Base-by-base conservation (phyloP, 1,140 invertebrate species). In the Orchestia grillus region DNA sequence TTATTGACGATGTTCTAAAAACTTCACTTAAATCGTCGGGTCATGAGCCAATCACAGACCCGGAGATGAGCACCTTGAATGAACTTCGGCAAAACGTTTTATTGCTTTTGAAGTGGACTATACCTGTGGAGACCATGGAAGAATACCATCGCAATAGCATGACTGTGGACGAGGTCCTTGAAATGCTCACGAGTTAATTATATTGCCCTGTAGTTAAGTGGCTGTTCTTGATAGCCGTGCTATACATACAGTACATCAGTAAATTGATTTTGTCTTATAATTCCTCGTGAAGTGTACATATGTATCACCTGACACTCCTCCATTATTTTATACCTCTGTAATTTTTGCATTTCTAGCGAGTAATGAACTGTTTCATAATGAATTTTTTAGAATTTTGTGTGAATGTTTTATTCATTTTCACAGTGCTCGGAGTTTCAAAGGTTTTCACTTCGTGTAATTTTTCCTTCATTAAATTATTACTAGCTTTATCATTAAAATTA, bases 111-210 rank as follows among this genome's bases (percentile, higher is more conserved):
- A 96, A 96, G 94, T 97, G 97, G 97, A 97, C 97, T 16, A 96
- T 97, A 23, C 97, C 97, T 36, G 96, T 96, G 45, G 97, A 97
- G 41, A 96, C 96, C n/a, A 96, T 97, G 97, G 96, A 97, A 87
- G 96, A 97, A 87, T 96, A 96, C 53, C 96, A 96, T 96, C 96
- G 96, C 43, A 96, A 97, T 87, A 96, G 96, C 96, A 96, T 96
- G 96, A 97, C 97, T 41, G 97, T 97, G 0, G 97, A 97, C 47
- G 97, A 97, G 57, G 96, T 97, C 16, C 95, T 97, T 0, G 97
- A 97, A 95, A 96, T 96, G 96, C 96, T 97, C 6, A 96, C 97
- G 23, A 96, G 96, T 96, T 97, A 96, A 96, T 96, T 40, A 44
- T 87, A n/a, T 57, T 77, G 28, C 36, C 1, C 28, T 8, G 19